These are phyloP conservation scores for Chiloscyllium punctatum DNA, from an alignment of 2,797 vertebrate genomes.

Conservation along the genomic window DNA sequence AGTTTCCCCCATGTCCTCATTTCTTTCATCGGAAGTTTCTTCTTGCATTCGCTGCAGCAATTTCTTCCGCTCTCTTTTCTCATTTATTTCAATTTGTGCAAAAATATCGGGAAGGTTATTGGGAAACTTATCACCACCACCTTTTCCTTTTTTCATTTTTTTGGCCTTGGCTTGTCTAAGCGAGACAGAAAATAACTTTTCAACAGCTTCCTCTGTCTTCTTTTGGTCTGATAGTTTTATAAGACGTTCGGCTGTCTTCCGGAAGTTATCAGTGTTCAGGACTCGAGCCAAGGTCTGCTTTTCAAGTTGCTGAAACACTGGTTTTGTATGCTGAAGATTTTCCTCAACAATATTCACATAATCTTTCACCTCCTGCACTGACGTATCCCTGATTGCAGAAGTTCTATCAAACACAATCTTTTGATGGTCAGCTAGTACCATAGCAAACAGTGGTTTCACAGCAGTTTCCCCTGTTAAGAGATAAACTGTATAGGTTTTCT, in stretches of 20 bases:
- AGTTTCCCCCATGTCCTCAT: slow-evolving; percentile 78
- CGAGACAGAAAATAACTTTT: slow-evolving; percentile 79
- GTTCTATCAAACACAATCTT: slow-evolving; percentile 81
- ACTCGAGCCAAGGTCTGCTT: slow-evolving; percentile 81
- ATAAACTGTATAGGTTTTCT: slow-evolving; percentile 77
- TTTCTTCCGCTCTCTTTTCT: slow-evolving; percentile 78
- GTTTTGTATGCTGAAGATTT: slow-evolving; percentile 84
- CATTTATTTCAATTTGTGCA: slow-evolving; percentile 84
- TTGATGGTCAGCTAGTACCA: slow-evolving; percentile 74
- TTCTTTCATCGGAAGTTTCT: slow-evolving; percentile 76
- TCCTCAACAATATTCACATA: slow-evolving; percentile 74
- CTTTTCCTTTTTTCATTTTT: slow-evolving; percentile 59
- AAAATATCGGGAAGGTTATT: slow-evolving; percentile 83
- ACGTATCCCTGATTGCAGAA: slow-evolving; percentile 49
- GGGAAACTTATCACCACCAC: slow-evolving; percentile 69
- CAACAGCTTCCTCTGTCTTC: slow-evolving; percentile 75
- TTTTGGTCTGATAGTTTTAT: slow-evolving; percentile 84
- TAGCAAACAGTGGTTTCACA: slow-evolving; percentile 72
- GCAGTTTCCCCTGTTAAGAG: slow-evolving; percentile 71
- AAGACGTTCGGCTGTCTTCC: slow-evolving; percentile 81
- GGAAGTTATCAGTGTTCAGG: slow-evolving; percentile 77
- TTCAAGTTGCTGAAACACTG: slow-evolving; percentile 89
- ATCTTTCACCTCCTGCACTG: slow-evolving; percentile 71
- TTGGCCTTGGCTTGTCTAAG: slow-evolving; percentile 69
- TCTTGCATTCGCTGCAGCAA: slow-evolving; percentile 73